Evolutionary conservation across 2,113 vertebrate species (phyloP).

Genomic region (Dendrocopos noguchii): DNA sequence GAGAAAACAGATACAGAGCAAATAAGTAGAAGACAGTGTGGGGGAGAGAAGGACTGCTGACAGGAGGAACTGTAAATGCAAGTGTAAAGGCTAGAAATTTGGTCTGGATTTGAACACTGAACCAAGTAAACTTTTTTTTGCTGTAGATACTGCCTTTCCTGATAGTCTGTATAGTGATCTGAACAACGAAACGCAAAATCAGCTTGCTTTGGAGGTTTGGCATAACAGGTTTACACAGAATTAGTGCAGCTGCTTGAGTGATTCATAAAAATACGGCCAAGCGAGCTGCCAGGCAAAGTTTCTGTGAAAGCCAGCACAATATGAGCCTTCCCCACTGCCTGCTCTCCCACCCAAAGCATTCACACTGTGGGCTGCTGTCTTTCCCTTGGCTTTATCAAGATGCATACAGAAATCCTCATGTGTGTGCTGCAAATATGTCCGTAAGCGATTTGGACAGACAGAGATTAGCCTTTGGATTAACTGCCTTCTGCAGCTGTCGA

Average conservation of each 20-base stretch:
- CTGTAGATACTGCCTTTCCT: background rate
- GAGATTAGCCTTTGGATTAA: slow-evolving; percentile 58
- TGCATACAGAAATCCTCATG: background rate
- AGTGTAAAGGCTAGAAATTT: background rate
- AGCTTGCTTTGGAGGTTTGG: background rate
- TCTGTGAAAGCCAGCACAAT: background rate
- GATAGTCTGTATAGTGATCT: background rate
- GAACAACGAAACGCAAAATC: background rate
- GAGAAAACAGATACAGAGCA: background rate
- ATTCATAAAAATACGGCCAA: background rate
- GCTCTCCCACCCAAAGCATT: background rate
- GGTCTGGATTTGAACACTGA: background rate
- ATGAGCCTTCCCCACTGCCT: background rate
- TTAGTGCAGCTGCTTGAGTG: background rate
- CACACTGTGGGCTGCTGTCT: background rate
- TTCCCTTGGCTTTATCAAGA: background rate
- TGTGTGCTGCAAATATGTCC: slow-evolving; percentile 19
- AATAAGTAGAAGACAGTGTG: background rate
- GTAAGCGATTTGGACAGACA: slow-evolving; percentile 49
- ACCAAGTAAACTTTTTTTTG: background rate
- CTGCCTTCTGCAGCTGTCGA: slow-evolving; percentile 52
- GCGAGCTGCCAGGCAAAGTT: background rate
- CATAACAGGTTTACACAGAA: background rate
- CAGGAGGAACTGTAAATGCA: background rate
- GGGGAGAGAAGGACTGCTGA: background rate